Evolutionary conservation across 2,888 invertebrate species (phyloP), one percentile per base, ranked within the genome.

Genomic region (Pandemis cinnamomeana): DNA sequence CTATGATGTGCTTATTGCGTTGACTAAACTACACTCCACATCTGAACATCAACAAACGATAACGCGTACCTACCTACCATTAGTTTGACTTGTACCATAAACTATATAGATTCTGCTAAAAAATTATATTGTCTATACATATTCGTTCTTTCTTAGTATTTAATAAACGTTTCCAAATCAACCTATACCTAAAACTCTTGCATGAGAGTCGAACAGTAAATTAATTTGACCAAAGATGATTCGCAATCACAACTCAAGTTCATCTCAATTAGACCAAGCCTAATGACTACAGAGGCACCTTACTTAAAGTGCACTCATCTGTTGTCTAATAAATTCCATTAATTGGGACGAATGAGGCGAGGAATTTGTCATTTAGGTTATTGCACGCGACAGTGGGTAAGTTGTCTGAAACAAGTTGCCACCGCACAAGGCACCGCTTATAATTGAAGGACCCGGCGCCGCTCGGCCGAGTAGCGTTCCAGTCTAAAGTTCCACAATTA

Each of bases 21-120:
- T 27, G 53, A 20, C 46, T 58, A 55, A 69, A 75, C 15, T 77
- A 77, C 79, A 79, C 78, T 77, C 76, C 53, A 41, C 72, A 53
- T 62, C 61, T 70, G 53, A 71, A 74, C 73, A 78, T 77, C 78
- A 80, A 79, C 76, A 78, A 72, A 44, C 3, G 27, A 4, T 2
- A 36, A 36, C 27, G 27, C 27, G 4, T 36, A 36, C 27, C 27
- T 36, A 36, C 2, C 3, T 36, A 36, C 27, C 27, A 36, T 36
- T 36, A 36, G 27, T 36, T 36, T 36, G 27, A 67, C 67, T 42
- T 71, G 51, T 53, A 67, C 62, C 51, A 60, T 53, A 67, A 76
- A 51, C 71, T 67, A 67, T 72, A 71, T 58, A 70, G 67, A 67
- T 66, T 53, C 76, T 76, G 76, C 75, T 20, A 10, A 48, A 63